Evolutionary conservation across 2,113 vertebrate genomes (phyloP).

Genomic region (Platysteira castanea): DNA sequence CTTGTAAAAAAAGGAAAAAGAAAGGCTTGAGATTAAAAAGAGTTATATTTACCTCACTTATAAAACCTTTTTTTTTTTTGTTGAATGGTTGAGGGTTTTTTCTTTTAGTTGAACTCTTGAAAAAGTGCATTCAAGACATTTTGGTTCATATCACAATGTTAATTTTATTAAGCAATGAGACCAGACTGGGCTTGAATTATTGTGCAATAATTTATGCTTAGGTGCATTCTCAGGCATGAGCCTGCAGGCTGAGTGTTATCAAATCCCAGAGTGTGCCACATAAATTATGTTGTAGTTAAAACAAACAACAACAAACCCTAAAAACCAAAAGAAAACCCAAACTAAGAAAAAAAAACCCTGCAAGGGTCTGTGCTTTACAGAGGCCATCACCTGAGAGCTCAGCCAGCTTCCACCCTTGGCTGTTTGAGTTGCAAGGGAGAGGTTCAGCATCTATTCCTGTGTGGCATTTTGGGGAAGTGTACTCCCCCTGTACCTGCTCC

Average conservation of each 20-base stretch:
- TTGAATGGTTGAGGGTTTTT: not conserved
- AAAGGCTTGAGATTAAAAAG: not conserved
- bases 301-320: not conserved
- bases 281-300: not conserved
- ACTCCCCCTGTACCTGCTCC: not conserved
- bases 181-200: conserved; percentile 52
- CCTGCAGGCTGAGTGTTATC: conserved; percentile 4
- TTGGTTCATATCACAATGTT: conserved; percentile 30
- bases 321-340: accelerated
- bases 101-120: not conserved
- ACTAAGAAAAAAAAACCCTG: not conserved
- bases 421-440: not conserved
- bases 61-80: not conserved
- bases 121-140: conserved; percentile 40
- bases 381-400: not conserved
- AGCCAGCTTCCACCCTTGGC: not conserved
- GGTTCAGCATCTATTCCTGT: not conserved
- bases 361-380: not conserved
- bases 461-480: not conserved
- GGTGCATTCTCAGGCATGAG: not conserved
- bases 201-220: conserved; percentile 48
- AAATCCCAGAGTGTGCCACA: not conserved
- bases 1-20: conserved; percentile 2
- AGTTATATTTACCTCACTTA: not conserved
- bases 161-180: conserved; percentile 42